Conservation (phyloP, 2,888 invertebrate species). For the Mythimna loreyi region DNA sequence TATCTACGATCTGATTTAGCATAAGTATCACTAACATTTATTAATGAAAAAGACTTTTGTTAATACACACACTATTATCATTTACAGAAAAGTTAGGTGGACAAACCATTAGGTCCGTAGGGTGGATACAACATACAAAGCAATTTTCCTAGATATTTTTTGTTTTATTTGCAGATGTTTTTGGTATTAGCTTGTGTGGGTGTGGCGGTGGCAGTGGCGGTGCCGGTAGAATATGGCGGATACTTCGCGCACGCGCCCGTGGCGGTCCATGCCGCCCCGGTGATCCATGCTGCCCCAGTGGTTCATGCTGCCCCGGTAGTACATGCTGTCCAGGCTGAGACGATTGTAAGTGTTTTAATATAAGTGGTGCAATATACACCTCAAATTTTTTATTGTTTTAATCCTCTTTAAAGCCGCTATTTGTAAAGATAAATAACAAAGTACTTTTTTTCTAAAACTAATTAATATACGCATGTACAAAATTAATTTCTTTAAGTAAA, state of each 20-base stretch:
- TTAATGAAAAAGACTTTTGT: neutral
- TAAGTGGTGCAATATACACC: neutral
- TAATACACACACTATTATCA: neutral
- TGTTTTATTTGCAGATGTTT: constrained; percentile 69
- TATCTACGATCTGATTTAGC: neutral
- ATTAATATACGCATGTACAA: no score
- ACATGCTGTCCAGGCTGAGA: neutral
- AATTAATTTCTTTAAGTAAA: no score
- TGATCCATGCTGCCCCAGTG: constrained; percentile 63
- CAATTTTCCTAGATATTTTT: neutral
- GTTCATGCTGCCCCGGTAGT: neutral
- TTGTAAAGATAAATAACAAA: no score
- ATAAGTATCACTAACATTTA: neutral
- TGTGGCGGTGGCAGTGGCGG: constrained; percentile 72
- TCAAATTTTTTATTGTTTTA: no score
- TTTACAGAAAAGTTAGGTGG: neutral
- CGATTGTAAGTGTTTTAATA: neutral
- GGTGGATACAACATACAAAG: neutral
- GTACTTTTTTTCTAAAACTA: no score
- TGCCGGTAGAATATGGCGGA: constrained; percentile 68
- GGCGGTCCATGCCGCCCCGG: constrained; percentile 60
- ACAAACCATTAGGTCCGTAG: neutral
- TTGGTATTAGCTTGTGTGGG: constrained; percentile 77
- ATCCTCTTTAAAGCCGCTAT: no score
- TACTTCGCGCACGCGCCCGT: constrained; percentile 57